phyloP scores from a whole-genome alignment of 2,888 invertebrate species.

The Drosophila prolongata region DNA sequence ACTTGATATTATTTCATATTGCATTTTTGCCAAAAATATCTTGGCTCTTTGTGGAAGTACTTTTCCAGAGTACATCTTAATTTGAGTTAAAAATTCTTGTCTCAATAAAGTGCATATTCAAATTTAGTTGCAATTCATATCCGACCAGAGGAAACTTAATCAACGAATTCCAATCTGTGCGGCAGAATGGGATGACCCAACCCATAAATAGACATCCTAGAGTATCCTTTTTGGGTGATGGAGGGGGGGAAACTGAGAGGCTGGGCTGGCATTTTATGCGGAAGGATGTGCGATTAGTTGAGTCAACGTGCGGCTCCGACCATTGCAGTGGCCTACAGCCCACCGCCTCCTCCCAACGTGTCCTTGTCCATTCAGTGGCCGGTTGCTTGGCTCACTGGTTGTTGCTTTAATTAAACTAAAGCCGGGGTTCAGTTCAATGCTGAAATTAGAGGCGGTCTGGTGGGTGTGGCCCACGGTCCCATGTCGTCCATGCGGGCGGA shows the following conservation, averaged over 20 bases:
- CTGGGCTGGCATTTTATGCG: conserved; percentile 64
- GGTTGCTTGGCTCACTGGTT: conserved; percentile 69
- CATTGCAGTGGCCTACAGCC: conserved; percentile 17
- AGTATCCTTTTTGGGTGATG: conserved; percentile 1
- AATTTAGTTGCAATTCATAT: conserved; percentile 33
- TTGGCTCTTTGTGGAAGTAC: conserved; percentile 10
- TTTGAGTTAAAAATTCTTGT: conserved; percentile 22
- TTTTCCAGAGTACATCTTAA: conserved; percentile 6
- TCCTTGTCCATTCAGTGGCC: conserved; percentile 57
- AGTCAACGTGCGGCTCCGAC: conserved; percentile 62
- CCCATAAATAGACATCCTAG: conserved; percentile 3
- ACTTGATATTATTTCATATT: not conserved
- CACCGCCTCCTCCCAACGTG: conserved; percentile 18
- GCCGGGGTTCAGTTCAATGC: conserved; percentile 76
- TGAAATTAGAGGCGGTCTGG: conserved; percentile 74
- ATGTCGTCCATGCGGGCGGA: conserved; percentile 51
- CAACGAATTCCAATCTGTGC: conserved; percentile 32
- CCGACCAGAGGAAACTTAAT: conserved; percentile 32
- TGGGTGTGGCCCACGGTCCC: conserved; percentile 52
- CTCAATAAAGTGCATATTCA: conserved; percentile 34
- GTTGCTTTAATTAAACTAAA: conserved; percentile 80
- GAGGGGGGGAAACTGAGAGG: conserved; percentile 1
- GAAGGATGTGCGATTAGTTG: conserved; percentile 80
- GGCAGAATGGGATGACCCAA: conserved; percentile 23
- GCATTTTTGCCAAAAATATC: not conserved